Conservation (phyloP, 2,797 vertebrate species). For the Sitta carolinensis region DNA sequence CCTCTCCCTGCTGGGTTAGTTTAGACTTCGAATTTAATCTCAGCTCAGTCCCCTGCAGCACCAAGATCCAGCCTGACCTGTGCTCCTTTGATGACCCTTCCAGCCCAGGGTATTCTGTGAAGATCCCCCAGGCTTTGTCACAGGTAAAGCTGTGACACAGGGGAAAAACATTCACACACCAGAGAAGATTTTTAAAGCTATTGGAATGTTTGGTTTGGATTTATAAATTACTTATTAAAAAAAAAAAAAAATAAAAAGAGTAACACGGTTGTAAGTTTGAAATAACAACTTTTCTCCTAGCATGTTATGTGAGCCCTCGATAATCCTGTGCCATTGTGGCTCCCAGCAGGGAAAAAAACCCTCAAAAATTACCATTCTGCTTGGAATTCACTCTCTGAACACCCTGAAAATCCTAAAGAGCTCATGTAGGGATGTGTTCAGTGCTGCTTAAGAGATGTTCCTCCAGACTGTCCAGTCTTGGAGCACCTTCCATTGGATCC, state of each 20-base stretch:
- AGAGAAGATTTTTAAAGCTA: neutral
- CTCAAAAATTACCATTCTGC: neutral
- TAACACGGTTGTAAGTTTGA: neutral
- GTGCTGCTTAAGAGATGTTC: neutral
- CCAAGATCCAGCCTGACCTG: neutral
- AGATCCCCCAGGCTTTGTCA: neutral
- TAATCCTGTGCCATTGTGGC: neutral
- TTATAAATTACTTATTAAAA: neutral
- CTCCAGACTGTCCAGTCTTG: neutral
- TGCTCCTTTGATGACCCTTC: too few relatives aligned
- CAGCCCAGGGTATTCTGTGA: neutral
- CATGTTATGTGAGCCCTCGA: neutral
- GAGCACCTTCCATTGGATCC: neutral
- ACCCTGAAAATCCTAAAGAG: neutral
- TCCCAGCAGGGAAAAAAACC: neutral
- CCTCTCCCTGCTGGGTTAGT: too few relatives aligned
- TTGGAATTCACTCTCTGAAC: neutral
- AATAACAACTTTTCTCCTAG: neutral
- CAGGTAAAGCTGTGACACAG: neutral
- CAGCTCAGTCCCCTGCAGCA: neutral
- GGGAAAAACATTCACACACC: accelerated
- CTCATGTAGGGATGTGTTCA: neutral
- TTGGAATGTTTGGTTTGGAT: neutral
- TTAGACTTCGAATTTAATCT: neutral
- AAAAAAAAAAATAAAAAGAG: neutral